Evolutionary conservation across 2,797 vertebrate genomes (phyloP).

Genomic region (Petrocephalus schoutedeni): DNA sequence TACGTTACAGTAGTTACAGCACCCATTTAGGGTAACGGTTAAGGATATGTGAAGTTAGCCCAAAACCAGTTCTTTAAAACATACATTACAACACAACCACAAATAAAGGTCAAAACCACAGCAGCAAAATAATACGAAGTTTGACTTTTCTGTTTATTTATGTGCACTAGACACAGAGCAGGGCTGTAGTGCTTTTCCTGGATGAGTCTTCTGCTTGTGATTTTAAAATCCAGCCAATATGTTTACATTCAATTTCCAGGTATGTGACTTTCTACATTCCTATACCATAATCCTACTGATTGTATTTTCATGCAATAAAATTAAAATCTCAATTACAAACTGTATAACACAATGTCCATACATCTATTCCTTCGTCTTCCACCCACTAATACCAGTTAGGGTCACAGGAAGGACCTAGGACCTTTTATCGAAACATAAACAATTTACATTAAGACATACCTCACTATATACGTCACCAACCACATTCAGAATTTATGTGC

Average conservation of each 20-base stretch:
- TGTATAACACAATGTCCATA: background rate
- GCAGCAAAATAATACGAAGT: background rate
- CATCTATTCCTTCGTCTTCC: background rate
- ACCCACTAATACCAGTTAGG: background rate
- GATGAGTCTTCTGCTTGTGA: too few species aligned
- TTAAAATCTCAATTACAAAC: background rate
- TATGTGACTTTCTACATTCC: background rate
- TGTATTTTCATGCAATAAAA: background rate
- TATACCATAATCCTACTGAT: background rate
- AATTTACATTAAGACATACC: background rate
- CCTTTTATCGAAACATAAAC: background rate
- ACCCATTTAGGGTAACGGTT: background rate
- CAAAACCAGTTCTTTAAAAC: background rate
- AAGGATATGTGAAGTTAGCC: background rate
- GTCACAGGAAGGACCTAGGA: background rate
- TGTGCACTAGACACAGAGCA: background rate
- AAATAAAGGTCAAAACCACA: background rate
- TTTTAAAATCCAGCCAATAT: background rate
- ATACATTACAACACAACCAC: background rate
- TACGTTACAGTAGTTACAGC: background rate
- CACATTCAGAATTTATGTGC: conserved; percentile 30
- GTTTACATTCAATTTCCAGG: background rate
- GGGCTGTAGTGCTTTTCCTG: too few species aligned
- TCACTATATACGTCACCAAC: background rate
- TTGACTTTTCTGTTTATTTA: background rate